phyloP scores from a whole-genome alignment of 2,888 invertebrate species.

The Theodoxus fluviatilis region DNA sequence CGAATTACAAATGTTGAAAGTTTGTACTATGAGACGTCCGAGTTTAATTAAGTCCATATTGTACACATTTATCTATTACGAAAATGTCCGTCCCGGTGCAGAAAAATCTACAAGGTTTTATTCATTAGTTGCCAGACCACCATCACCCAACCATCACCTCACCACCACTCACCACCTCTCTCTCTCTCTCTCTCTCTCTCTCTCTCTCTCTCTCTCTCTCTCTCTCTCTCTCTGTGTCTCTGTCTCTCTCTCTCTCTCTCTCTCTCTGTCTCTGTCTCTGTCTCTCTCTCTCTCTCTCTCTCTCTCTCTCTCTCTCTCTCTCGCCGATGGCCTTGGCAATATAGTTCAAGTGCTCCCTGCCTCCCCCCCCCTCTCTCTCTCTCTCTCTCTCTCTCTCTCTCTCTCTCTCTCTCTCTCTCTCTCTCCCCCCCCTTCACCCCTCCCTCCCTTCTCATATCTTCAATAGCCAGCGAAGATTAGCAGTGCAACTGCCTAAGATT shows the following conservation, averaged over 20 bases:
- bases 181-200: slow-evolving; percentile 21
- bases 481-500: too few relatives aligned
- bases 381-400: slow-evolving; percentile 8
- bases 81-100: neutral
- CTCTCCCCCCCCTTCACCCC: neutral
- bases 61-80: neutral
- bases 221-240: neutral
- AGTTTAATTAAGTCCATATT: too few relatives aligned
- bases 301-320: slow-evolving; percentile 13
- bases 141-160: neutral
- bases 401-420: slow-evolving; percentile 8
- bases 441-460: neutral
- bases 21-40: too few relatives aligned
- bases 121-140: too few relatives aligned
- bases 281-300: slow-evolving; percentile 21
- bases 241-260: slow-evolving; percentile 20
- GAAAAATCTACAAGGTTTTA: too few relatives aligned
- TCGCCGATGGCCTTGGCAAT: too few relatives aligned
- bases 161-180: neutral
- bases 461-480: too few relatives aligned
- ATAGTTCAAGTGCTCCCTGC: neutral
- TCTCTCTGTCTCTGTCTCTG: slow-evolving; percentile 17
- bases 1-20: too few relatives aligned
- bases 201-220: slow-evolving; percentile 16
- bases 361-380: slow-evolving; percentile 1